phyloP scores from a whole-genome alignment of 2,113 vertebrate species.

The Arenaria interpres region DNA sequence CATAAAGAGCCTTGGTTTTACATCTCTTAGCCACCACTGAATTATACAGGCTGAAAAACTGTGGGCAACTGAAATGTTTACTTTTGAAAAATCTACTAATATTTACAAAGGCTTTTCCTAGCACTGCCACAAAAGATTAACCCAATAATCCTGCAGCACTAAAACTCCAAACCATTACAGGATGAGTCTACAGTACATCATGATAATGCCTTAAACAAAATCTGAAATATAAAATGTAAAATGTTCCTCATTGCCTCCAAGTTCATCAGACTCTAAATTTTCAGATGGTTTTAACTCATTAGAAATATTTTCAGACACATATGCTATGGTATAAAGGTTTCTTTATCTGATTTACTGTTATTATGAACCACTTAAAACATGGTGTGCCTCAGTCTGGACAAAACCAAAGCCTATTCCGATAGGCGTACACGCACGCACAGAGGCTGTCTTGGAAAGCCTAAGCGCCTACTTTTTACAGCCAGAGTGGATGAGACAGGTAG shows the following conservation, averaged over 20 bases:
- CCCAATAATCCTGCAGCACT: not conserved
- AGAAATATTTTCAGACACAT: not conserved
- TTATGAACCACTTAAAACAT: not conserved
- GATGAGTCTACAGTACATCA: too few species aligned
- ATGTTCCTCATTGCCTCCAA: not conserved
- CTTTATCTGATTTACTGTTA: not conserved
- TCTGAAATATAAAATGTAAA: not conserved
- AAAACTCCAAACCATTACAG: not conserved
- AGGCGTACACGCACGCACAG: not conserved
- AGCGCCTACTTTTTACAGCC: not conserved
- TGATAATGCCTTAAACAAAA: not conserved
- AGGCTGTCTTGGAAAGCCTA: not conserved
- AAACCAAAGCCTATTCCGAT: not conserved
- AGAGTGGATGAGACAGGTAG: not conserved
- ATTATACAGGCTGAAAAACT: not conserved
- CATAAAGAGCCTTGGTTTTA: not conserved
- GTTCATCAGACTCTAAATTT: not conserved
- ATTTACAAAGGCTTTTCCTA: not conserved
- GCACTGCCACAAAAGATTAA: not conserved
- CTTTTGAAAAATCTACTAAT: not conserved
- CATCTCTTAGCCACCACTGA: not conserved
- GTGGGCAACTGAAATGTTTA: not conserved
- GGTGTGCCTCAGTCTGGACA: not conserved
- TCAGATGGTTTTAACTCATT: not conserved
- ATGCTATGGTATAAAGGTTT: not conserved